Base-by-base conservation (phyloP, 2,888 invertebrate species). In the Drosophila bunnanda region DNA sequence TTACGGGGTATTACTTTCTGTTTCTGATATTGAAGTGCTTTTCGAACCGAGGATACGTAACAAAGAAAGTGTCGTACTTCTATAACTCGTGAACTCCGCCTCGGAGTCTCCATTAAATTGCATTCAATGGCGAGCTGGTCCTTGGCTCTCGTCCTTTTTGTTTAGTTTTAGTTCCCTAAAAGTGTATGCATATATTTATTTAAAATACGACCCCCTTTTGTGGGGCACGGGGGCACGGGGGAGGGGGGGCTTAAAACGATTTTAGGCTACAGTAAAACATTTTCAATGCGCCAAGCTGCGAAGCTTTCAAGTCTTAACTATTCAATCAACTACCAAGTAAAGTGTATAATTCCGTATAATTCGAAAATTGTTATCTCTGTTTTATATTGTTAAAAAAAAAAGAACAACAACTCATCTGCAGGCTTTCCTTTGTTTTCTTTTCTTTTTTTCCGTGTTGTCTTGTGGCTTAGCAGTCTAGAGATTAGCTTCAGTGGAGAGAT, bases 241-340 rank as follows among this genome's bases (percentile, higher is more conserved):
- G 22, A 25, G 4, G 46, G 32, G 59, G 50, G 43, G 54, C 70
- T 74, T 85, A 76, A 82, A 86, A 79, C 75, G 59, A 79, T 76
- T 80, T 70, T 78, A 81, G 79, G 82, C 87, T 87, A 88, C 84
- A 88, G 81, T 89, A 88, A 90, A 90, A 89, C 82, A 86, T 84
- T 87, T 82, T 74, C 54, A 80, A 79, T 80, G 76, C 76, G 77
- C 75, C 50, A 65, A 65, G 80, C 83, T 77, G 80, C 76, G 71
- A 85, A 81, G 88, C 86, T 80, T 79, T 62, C 22, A 73, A 85
- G 82, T 85, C 89, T 89, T 82, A 87, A 72, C 71, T 78, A 76
- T 80, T 73, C 70, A 78, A 76, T 75, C 61, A 60, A 72, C 79
- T 88, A 87, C 65, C 66, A 78, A 75, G 75, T 75, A 78, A 72